A percentile compares a stretch with the other conserved stretches of the same genome.
Conservation (phyloP, 2,113 vertebrate species). For the Apeltes quadracus region DNA sequence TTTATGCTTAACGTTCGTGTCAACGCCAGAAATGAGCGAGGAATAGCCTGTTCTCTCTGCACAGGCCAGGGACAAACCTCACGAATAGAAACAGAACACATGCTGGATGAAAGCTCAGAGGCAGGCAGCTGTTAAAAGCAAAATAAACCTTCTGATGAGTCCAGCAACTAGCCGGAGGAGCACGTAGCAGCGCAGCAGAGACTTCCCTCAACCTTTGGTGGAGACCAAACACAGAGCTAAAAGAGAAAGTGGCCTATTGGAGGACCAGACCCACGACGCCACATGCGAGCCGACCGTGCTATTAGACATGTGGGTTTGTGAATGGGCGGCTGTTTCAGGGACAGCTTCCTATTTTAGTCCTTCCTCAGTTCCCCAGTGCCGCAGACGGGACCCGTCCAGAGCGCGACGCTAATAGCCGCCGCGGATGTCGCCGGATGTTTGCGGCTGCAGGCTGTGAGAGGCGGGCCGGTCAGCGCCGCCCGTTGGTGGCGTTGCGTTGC, state of each 20-base stretch:
- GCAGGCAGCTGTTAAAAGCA: background rate
- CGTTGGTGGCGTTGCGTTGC: constrained; percentile 47
- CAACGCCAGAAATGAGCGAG: background rate
- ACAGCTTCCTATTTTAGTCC: background rate
- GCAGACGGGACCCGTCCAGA: constrained; percentile 43
- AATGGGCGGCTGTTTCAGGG: background rate
- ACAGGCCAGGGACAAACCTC: background rate
- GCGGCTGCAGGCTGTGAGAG: constrained; percentile 67
- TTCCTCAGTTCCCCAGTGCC: background rate
- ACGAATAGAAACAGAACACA: background rate
- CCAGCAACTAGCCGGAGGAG: background rate
- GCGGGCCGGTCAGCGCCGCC: constrained; percentile 46
- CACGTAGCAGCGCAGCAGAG: background rate
- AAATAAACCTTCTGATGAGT: background rate
- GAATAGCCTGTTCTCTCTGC: background rate
- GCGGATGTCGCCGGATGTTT: constrained; percentile 77
- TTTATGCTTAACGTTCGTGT: background rate
- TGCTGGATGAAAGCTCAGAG: background rate
- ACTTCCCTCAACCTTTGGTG: background rate
- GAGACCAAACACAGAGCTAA: background rate
- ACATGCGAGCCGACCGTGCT: background rate
- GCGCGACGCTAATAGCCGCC: constrained; percentile 61
- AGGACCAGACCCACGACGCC: background rate
- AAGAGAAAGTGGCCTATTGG: background rate
- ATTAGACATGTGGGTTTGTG: background rate